Evolutionary conservation across 35 echinoderm and acorn worm species (phyloP).

Genomic region (Acanthaster planci): DNA sequence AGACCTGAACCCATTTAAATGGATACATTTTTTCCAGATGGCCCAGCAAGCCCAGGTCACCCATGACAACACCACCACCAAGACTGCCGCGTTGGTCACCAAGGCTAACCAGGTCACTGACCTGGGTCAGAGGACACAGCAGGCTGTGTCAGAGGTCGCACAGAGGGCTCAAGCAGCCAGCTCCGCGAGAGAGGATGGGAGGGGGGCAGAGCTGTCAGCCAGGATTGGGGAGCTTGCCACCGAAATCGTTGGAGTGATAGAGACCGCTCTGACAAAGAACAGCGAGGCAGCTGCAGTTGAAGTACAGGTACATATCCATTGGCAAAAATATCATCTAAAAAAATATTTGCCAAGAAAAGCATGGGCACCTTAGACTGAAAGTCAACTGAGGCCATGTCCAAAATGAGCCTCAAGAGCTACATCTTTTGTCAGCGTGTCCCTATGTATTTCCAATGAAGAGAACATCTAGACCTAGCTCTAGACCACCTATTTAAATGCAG

Average conservation of each 20-base stretch:
- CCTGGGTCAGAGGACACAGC: background rate
- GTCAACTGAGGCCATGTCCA: no score
- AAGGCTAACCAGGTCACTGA: slow-evolving; percentile 34
- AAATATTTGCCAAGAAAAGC: no score
- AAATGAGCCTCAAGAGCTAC: no score
- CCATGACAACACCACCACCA: slow-evolving; percentile 79
- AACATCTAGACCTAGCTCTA: no score
- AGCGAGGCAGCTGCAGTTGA: background rate
- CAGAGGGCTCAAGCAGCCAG: background rate
- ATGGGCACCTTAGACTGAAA: no score
- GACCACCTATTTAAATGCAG: no score
- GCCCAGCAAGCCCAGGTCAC: slow-evolving; percentile 56
- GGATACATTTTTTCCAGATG: slow-evolving; percentile 20
- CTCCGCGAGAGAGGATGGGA: background rate
- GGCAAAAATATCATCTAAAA: no score
- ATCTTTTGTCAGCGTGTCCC: no score
- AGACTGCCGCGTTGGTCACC: slow-evolving; percentile 53
- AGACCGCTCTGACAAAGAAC: slow-evolving; percentile 17
- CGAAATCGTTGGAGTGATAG: slow-evolving; percentile 33
- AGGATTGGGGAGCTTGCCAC: background rate
- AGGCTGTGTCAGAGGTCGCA: slow-evolving; percentile 4
- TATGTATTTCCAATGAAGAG: no score
- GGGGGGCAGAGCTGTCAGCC: background rate
- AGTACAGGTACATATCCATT: background rate
- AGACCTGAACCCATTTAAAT: no score